Percentiles rank a stretch among this genome's conserved stretches.
phyloP scores from a whole-genome alignment of 2,797 vertebrate species.

The Eremophila alpestris region DNA sequence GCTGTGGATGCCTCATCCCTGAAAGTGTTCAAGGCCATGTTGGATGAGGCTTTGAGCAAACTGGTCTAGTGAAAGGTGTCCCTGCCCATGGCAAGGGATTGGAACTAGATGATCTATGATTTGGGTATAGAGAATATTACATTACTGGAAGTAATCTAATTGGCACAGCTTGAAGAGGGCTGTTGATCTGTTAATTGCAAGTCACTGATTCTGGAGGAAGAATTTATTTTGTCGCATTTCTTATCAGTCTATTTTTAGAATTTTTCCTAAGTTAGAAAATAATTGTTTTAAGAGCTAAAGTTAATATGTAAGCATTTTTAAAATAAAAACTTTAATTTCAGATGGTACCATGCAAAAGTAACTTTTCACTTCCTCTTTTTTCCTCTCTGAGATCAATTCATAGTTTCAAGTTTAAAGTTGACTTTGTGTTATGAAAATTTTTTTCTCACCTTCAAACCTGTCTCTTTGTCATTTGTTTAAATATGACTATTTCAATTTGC shows the following conservation, averaged over 20 bases:
- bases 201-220: neutral
- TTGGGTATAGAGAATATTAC: neutral
- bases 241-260: neutral
- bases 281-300: neutral
- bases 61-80: neutral
- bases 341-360: neutral
- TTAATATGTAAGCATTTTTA: neutral
- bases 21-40: neutral
- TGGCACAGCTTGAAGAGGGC: neutral
- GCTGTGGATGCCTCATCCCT: neutral
- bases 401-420: neutral
- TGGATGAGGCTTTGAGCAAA: neutral
- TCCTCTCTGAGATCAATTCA: neutral
- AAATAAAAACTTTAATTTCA: neutral
- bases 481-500: neutral
- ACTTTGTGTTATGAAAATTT: neutral
- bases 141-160: neutral
- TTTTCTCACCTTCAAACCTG: neutral
- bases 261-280: neutral
- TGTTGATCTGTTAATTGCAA: neutral
- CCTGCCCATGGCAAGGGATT: neutral
- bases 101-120: neutral
- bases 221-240: neutral
- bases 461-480: neutral
- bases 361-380: conserved; percentile 5